Base-by-base conservation (phyloP, 2,888 invertebrate species). In the Synergus gifuensis region DNA sequence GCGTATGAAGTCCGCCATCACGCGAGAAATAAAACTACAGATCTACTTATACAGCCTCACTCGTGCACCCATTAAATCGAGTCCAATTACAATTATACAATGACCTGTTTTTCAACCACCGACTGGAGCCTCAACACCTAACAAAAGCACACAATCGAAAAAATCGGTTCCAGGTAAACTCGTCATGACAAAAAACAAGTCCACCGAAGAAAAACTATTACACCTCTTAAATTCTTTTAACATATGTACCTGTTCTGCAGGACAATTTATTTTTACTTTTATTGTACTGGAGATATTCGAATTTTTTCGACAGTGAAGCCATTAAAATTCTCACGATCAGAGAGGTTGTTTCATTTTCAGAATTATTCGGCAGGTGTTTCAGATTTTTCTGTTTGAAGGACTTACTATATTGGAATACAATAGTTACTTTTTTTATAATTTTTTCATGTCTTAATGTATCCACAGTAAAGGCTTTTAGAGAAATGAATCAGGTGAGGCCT, bases 11-110 rank as follows among this genome's bases (percentile, higher is more conserved):
- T 54, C 54, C 36, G 40, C 73, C 54, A 73, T 73, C 54, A 73
- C 73, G 73, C 73, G 54, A 73, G 36, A 9, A 49, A 36, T 36
- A 73, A 54, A 73, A 73, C 36, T 36, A 49, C 69, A 54, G 14
- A 49, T 73, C 28, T 54, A 73, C 69, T n/a, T 49, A 73, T 54
- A 54, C 28, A 73, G 4, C 46, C 28, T 73, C 54, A 73, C 73
- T 54, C 73, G 73, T 73, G 49, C 54, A 73, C 36, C 73, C 36
- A 73, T 73, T 73, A 73, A 73, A 73, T 73, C 73, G 28, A 49
- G 54, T 54, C 73, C 73, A 49, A 73, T 73, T 40, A 73, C 18
- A 73, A 54, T 73, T 73, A 54, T n/a, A 73, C 54, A 73, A 73
- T 73, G 73, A 73, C 54, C 73, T 49, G n/a, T 73, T 69, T 73